Evolutionary conservation across 1,140 invertebrate species (phyloP).

Genomic region (Papilio polyxenes): DNA sequence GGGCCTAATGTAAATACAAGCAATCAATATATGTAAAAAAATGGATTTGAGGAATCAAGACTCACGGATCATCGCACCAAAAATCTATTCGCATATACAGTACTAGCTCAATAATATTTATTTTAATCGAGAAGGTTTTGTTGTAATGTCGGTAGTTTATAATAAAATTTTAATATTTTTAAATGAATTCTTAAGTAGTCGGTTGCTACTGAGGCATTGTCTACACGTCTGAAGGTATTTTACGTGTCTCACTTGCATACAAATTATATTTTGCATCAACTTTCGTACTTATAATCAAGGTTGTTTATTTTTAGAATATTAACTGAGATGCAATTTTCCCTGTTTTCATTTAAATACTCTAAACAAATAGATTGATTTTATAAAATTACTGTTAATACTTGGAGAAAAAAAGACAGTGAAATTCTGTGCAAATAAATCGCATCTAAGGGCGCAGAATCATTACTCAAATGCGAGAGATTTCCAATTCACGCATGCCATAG

Average conservation of each 20-base stretch:
- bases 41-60: background rate
- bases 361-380: background rate
- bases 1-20: background rate
- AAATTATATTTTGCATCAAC: constrained; percentile 21
- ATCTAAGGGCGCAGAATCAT: no score
- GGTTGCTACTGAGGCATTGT: background rate
- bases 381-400: no score
- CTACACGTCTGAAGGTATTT: constrained; percentile 13
- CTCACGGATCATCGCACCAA: no score
- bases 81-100: background rate
- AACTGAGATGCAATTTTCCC: background rate
- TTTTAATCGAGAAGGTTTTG: background rate
- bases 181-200: background rate
- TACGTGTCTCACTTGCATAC: constrained; percentile 10
- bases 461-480: no score
- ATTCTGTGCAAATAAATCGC: no score
- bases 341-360: background rate
- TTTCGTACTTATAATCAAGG: constrained; percentile 15
- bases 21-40: background rate
- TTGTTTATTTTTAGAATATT: constrained; percentile 28
- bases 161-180: background rate
- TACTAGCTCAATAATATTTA: background rate
- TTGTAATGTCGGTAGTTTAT: background rate
- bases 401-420: no score
- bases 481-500: no score